These are phyloP conservation scores for Argopecten irradians DNA, from an alignment of 1,140 invertebrate genomes.

Conservation along the genomic window DNA sequence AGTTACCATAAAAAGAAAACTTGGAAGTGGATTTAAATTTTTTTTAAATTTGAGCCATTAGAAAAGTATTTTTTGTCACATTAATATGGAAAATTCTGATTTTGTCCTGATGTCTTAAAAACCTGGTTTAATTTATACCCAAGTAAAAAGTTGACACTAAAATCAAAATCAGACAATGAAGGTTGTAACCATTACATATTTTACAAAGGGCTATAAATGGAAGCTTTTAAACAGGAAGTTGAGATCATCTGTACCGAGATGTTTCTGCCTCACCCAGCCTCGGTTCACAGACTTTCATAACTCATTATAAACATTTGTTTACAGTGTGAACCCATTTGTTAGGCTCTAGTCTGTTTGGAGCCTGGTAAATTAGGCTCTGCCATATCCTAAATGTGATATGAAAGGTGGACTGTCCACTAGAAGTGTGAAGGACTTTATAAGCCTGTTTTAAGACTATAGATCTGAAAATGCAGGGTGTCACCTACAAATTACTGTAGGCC, in stretches of 20 bases:
- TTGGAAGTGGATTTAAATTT: too few relatives aligned
- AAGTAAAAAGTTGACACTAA: neutral
- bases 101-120: neutral
- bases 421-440: neutral
- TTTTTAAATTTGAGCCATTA: too few relatives aligned
- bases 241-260: neutral
- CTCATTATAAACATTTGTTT: constrained; percentile 18
- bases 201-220: neutral
- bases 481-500: neutral
- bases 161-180: neutral
- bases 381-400: neutral
- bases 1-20: too few relatives aligned
- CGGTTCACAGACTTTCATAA: constrained; percentile 22
- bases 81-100: too few relatives aligned
- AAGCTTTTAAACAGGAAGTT: neutral
- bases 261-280: neutral
- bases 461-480: neutral
- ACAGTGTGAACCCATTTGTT: neutral
- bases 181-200: neutral
- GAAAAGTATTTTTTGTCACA: too few relatives aligned
- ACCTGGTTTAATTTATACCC: too few relatives aligned
- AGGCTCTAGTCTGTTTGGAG: neutral
- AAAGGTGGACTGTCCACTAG: neutral
- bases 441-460: neutral
- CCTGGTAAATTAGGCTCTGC: neutral